Conservation (phyloP, 2,113 vertebrate species). For the Cephalopterus ornatus region DNA sequence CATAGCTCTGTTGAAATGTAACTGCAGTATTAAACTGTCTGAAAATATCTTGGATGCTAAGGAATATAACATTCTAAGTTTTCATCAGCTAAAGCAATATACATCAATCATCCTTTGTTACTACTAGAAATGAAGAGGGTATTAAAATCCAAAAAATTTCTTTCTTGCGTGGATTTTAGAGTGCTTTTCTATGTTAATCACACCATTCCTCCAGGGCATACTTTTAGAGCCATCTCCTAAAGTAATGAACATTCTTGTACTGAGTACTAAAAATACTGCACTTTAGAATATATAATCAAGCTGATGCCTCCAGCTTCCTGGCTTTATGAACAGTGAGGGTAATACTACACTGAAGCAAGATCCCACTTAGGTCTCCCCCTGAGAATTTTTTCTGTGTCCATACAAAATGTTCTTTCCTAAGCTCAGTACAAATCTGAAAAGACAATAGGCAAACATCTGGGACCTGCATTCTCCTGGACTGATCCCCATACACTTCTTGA, state of each 20-base stretch:
- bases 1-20: slow-evolving; percentile 2
- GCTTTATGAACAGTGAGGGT: not conserved
- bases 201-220: not conserved
- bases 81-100: slow-evolving; percentile 36
- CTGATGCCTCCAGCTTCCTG: not conserved
- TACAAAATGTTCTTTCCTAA: not conserved
- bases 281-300: not conserved
- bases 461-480: not conserved
- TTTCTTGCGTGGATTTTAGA: slow-evolving; percentile 11
- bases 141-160: slow-evolving; percentile 27
- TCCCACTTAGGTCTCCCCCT: not conserved
- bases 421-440: not conserved
- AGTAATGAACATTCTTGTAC: slow-evolving; percentile 30
- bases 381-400: not conserved
- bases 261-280: not conserved
- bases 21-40: slow-evolving; percentile 16
- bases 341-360: not conserved
- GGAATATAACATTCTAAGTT: not conserved
- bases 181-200: slow-evolving; percentile 50
- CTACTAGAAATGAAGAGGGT: slow-evolving; percentile 12
- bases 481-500: not conserved
- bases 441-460: not conserved
- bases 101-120: slow-evolving; percentile 39
- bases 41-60: slow-evolving; percentile 18
- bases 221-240: not conserved